A percentile compares a stretch with the other conserved stretches of the same genome.
phyloP scores from a whole-genome alignment of 2,797 vertebrate species.

The Varecia variegata region DNA sequence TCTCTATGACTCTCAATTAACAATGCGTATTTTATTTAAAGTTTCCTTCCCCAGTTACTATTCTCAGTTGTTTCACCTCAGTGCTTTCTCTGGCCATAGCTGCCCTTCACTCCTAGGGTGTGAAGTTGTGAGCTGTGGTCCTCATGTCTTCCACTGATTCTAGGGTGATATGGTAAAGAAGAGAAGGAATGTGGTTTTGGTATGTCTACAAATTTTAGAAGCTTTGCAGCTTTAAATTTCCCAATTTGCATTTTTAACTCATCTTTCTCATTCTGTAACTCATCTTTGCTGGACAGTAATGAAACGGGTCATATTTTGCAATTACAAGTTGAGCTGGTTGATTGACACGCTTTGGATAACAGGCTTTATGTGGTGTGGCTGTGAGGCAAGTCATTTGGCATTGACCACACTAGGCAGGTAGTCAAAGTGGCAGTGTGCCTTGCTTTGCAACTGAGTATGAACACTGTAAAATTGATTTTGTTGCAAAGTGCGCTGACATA shows the following conservation, averaged over 20 bases:
- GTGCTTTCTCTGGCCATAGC: rapidly evolving
- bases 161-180: rapidly evolving
- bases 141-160: background rate
- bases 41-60: no score
- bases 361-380: background rate
- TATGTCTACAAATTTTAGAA: background rate
- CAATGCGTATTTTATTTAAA: background rate
- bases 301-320: background rate
- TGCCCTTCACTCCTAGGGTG: rapidly evolving
- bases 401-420: background rate
- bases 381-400: no score
- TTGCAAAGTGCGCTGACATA: slow-evolving; percentile 1
- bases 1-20: background rate
- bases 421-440: background rate
- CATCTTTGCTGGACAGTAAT: background rate
- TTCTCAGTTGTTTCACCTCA: background rate
- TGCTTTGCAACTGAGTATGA: background rate
- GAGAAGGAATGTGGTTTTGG: background rate
- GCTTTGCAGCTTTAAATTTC: background rate
- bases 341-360: no score
- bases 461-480: background rate
- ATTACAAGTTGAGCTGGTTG: background rate
- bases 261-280: background rate
- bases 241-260: background rate
- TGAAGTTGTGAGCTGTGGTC: rapidly evolving